Evolutionary conservation across 2,113 vertebrate species (phyloP), one percentile per base, ranked within the genome.

Genomic region (Osmerus mordax): DNA sequence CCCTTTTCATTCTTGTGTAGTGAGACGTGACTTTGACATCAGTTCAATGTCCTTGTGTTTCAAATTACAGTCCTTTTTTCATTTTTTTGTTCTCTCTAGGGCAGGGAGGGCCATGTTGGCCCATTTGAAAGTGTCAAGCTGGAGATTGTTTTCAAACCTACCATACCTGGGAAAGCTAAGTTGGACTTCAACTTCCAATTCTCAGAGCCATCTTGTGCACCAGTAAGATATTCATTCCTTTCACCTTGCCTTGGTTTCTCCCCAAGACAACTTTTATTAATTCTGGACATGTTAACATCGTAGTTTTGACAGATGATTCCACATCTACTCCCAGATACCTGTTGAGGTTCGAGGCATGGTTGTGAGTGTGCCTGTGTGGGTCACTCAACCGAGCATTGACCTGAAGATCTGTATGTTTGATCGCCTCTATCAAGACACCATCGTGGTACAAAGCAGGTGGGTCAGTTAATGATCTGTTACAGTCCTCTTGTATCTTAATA

Each of bases 321-420:
- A 29, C 58, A 29, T 66, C 13, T 72, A 59, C 56, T 3, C 12
- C 14, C 59, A 92, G 86, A 71, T 94, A 76, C 58, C 78, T 6
- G 67, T 92, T 77, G 78, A 77, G 8, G 90, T 86, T 59, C 87
- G 0, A 0, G 96, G 94, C 0, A 23, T 91, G 6, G 90, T 92
- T 0, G 0, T 89, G 3, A 90, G 90, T 0, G 78, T 94, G 65
- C 97, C 96, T 0, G 90, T 98, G 23, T 95, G 93, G 92, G 88
- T 97, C 74, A 79, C 88, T 18, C 82, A 81, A 47, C 89, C 95
- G 55, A 90, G 14, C 1, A 55, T 97, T 11, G 94, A 98, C 73
- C 84, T 99, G 2, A 96, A 92, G 88, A 95, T 97, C 79, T 99
- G 96, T 87, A 90, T 90, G 89, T 97, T 94, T 1, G 91, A 95